These are phyloP conservation scores for Cryptocheilus praepositus DNA, from an alignment of 2,888 invertebrate genomes.

Conservation along the genomic window DNA sequence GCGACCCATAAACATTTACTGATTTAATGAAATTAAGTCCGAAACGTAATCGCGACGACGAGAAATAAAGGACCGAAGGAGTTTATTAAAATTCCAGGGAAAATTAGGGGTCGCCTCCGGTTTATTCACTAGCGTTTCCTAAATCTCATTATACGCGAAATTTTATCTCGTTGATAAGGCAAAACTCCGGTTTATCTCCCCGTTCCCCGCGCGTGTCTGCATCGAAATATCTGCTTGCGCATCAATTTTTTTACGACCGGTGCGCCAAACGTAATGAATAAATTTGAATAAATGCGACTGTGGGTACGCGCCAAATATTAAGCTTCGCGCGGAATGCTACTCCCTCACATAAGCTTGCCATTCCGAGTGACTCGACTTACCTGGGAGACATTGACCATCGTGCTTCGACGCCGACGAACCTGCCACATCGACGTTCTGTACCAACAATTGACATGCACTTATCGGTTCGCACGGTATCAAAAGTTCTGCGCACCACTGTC, in stretches of 20 bases:
- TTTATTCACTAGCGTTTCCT: neutral
- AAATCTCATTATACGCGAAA: conserved; percentile 6
- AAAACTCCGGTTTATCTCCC: neutral
- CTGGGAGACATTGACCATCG: no score
- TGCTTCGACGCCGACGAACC: no score
- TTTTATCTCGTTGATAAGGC: neutral
- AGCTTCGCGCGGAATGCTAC: conserved; percentile 18
- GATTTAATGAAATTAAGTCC: conserved; percentile 8
- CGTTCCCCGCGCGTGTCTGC: neutral
- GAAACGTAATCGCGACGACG: neutral
- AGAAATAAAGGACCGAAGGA: neutral
- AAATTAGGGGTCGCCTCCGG: neutral
- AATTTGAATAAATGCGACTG: conserved; percentile 43
- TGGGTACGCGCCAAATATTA: conserved; percentile 37
- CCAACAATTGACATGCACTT: no score
- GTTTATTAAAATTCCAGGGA: conserved; percentile 9
- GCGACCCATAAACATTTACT: conserved; percentile 5
- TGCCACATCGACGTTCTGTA: no score
- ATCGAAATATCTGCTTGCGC: neutral
- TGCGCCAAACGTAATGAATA: conserved; percentile 40
- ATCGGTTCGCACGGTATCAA: no score
- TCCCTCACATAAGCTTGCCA: no score
- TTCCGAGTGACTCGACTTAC: no score
- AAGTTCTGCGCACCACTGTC: no score
- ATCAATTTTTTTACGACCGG: conserved; percentile 35